Base-by-base conservation (phyloP, 2,888 invertebrate species). In the Lordiphosa andalusiaca region DNA sequence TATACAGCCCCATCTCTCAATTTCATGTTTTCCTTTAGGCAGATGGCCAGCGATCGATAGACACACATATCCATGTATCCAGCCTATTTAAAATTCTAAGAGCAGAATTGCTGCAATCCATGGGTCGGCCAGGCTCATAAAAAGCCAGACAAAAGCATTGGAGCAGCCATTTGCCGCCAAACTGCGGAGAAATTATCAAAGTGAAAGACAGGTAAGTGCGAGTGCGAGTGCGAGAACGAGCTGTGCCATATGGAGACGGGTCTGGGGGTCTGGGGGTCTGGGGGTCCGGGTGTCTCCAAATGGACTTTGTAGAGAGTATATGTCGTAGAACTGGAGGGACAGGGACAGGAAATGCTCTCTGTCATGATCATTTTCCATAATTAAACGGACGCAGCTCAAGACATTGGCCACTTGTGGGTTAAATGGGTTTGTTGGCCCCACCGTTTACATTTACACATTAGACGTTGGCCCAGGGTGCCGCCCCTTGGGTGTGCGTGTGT, bases 321-420 rank as follows among this genome's bases (percentile, higher is more conserved):
- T 7, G 30, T 30, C 35, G 33, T 51, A 48, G 42, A 40, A 30
- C 19, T 10, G 10, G 37, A 4, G 25, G 36, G 63, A 54, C 44
- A 62, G 50, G 53, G 72, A 80, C 86, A 85, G 82, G 82, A 85
- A 83, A 85, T 84, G 71, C 86, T 84, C 82, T 75, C 82, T 69
- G 78, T 67, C 83, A 58, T 76, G 75, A 86, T 86, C 75, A 86
- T 84, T 86, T 81, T 86, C 86, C 86, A 85, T 84, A 84, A 84
- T 86, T 73, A 84, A 84, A 70, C 80, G 71, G 63, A 71, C 69
- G 64, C 76, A 62, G 49, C 67, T 48, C 40, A 63, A 83, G 76
- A 67, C 77, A 70, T 70, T 80, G 77, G 77, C 64, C 64, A 73
- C 68, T 86, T 85, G 85, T 83, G 74, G 84, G 86, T 84, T 85